These are phyloP conservation scores for Xestia rhomboidea DNA, from an alignment of 2,888 invertebrate species.

Conservation along the genomic window DNA sequence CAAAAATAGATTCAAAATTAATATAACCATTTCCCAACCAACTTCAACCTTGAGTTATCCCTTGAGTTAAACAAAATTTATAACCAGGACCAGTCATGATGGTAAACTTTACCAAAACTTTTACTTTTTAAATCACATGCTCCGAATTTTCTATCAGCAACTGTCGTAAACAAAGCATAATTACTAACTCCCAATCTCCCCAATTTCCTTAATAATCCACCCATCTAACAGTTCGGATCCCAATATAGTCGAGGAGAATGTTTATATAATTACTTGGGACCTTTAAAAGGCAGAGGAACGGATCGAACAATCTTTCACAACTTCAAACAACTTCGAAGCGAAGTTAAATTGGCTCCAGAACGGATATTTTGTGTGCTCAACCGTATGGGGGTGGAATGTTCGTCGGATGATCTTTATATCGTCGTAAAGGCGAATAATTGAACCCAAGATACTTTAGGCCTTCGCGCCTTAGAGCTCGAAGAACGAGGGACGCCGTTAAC, in stretches of 20 bases:
- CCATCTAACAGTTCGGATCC: constrained; percentile 62
- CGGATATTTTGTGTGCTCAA: constrained; percentile 75
- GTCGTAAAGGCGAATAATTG: constrained; percentile 70
- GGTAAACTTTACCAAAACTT: constrained; percentile 47
- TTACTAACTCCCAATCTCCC: constrained; percentile 50
- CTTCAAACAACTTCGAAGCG: constrained; percentile 73
- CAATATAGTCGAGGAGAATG: constrained; percentile 66
- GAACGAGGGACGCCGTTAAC: constrained; percentile 42
- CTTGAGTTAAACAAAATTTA: constrained; percentile 23
- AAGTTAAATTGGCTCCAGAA: constrained; percentile 79
- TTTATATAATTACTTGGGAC: constrained; percentile 76
- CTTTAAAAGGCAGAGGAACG: constrained; percentile 71
- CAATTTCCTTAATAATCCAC: constrained; percentile 67
- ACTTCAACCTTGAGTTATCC: constrained; percentile 9
- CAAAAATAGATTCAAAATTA: constrained; percentile 50
- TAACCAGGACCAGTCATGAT: constrained; percentile 11
- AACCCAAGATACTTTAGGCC: constrained; percentile 60
- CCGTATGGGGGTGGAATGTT: constrained; percentile 69
- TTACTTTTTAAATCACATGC: constrained; percentile 50
- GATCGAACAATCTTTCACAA: constrained; percentile 74
- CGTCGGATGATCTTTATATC: constrained; percentile 69
- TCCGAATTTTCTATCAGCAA: constrained; percentile 43
- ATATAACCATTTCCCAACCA: constrained; percentile 25
- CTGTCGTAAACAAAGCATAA: constrained; percentile 61
- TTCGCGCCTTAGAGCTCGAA: constrained; percentile 57